Base-by-base conservation (phyloP, 2,888 invertebrate species). In the Sepiola atlantica region DNA sequence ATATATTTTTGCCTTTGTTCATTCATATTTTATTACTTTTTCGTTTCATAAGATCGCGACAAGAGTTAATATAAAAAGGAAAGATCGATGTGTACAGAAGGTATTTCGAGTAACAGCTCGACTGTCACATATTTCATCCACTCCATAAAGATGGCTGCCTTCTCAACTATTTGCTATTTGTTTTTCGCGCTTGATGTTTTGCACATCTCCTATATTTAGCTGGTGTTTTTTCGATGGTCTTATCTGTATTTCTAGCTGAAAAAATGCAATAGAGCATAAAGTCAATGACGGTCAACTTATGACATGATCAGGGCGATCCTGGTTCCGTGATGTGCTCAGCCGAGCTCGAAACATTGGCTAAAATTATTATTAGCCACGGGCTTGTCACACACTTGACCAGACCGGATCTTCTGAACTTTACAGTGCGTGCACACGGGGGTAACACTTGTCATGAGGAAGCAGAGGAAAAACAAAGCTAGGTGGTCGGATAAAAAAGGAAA, bases 21-120 rank as follows among this genome's bases (percentile, higher is more conserved):
- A 3, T 77, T 77, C 77, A 32, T 57, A 24, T 57, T 16, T 57
- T 57, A 24, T 57, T 57, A 20, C 6, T 18, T 21, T 77, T 28
- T 77, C 28, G 6, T 32, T 77, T 32, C n/a, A 2, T n/a, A 77
- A 32, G 77, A 77, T 77, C 77, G n/a, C 18, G 32, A 77, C n/a
- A n/a, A 77, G n/a, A 77, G n/a, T 77, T 77, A 77, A 77, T 77
- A 77, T 77, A n/a, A 77, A 77, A 77, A 77, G 32, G 32, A 32
- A 77, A 77, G 77, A 77, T 77, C 77, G 77, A 77, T 14, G 14
- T 77, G 77, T 77, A n/a, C 77, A 77, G 0, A n/a, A 16, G 1
- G 77, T 77, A 77, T 77, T 77, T 77, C 77, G 77, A 77, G 77
- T 77, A 77, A 77, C 77, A 77, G n/a, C 77, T 77, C n/a, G n/a